Conservation (phyloP, 2,888 invertebrate genomes). For the Mesochorus sp. region DNA sequence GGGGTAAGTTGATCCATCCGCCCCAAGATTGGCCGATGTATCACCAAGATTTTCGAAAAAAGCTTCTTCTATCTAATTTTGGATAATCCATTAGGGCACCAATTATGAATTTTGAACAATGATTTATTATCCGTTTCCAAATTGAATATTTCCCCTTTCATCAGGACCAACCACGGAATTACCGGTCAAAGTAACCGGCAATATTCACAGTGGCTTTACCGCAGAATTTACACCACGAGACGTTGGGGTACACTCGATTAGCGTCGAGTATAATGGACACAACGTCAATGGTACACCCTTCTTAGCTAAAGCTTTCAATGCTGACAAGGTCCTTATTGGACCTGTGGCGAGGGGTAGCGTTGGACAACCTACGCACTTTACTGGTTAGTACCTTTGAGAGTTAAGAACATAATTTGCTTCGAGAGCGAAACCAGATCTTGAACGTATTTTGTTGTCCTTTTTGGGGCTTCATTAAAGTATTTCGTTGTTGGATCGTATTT, state of each 20-base stretch:
- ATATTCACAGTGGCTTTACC: conserved; percentile 93
- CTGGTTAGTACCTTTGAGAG: conserved; percentile 81
- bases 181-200: conserved; percentile 94
- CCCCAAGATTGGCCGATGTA: too few relatives aligned
- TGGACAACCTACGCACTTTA: conserved; percentile 96
- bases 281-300: conserved; percentile 95
- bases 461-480: background rate
- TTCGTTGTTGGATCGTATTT: too few relatives aligned
- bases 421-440: too few relatives aligned
- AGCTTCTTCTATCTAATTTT: too few relatives aligned
- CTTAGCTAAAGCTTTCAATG: conserved; percentile 96
- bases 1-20: conserved; percentile 83
- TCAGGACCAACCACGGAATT: conserved; percentile 92
- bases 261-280: conserved; percentile 95
- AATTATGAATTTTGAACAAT: too few relatives aligned
- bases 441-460: background rate
- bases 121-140: conserved; percentile 7
- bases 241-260: conserved; percentile 96
- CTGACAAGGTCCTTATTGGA: conserved; percentile 92
- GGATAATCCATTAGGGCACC: too few relatives aligned
- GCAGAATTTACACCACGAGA: conserved; percentile 95
- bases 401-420: too few relatives aligned
- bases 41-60: too few relatives aligned
- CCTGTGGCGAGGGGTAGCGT: conserved; percentile 92
- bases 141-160: conserved; percentile 49